Conservation (phyloP, 2,888 invertebrate species). For the Cepaea hortensis region DNA sequence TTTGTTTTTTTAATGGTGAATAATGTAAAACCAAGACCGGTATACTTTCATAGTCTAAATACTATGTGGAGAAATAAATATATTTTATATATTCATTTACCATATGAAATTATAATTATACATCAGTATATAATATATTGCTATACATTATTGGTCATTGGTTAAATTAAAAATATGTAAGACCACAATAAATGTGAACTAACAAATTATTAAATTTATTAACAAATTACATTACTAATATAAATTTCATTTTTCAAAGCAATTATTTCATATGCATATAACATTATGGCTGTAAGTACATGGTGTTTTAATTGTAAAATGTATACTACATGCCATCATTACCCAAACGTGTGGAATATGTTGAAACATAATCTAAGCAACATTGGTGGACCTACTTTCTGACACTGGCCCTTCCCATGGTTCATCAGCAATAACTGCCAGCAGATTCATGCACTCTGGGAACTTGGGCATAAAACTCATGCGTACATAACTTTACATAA, state of each 20-base stretch:
- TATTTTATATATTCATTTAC: too few relatives aligned
- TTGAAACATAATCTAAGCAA: background rate
- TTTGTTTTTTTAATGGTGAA: too few relatives aligned
- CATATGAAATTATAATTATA: background rate
- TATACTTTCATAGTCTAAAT: too few relatives aligned
- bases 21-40: too few relatives aligned
- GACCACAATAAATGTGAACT: too few relatives aligned
- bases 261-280: background rate
- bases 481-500: background rate
- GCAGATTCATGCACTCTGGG: conserved; percentile 6
- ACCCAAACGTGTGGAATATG: background rate
- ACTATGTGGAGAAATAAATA: too few relatives aligned
- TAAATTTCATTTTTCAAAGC: background rate
- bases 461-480: background rate
- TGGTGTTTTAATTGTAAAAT: background rate
- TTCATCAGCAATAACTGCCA: background rate
- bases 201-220: background rate
- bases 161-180: too few relatives aligned
- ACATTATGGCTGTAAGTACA: background rate
- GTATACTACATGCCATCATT: background rate
- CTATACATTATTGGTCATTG: too few relatives aligned
- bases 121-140: too few relatives aligned
- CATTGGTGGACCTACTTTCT: conserved; percentile 4
- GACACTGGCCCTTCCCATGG: conserved; percentile 18
- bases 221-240: background rate